Base-by-base conservation (phyloP, 2,888 invertebrate genomes). In the Cosmorhoe ocellata region DNA sequence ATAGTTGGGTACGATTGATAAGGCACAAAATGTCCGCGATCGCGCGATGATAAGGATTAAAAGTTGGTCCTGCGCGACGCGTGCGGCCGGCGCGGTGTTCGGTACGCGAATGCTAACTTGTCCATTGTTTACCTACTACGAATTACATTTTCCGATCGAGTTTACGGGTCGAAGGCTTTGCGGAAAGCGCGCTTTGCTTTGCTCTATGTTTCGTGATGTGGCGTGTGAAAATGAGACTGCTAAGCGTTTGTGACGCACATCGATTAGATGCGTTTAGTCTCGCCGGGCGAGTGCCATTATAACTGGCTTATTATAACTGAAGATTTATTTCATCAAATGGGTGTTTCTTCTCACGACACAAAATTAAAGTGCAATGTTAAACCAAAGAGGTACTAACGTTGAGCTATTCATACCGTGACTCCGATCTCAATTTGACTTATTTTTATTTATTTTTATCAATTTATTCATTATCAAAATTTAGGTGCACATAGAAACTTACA, bases 91-190 rank as follows among this genome's bases (percentile, higher is more conserved):
- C 78, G 73, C 87, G 82, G 74, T 69, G 82, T 71, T 74, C 82
- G 72, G 76, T 81, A 78, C 84, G 76, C 86, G 89, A 88, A 85
- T 89, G 89, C 81, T 69, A 70, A 71, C 74, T 74, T 74, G 69
- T 73, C 76, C 75, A 85, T 88, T 90, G 89, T 89, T 90, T 89
- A 88, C 42, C 46, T 42, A 38, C 88, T 74, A 72, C 82, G 76
- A 78, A 88, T 86, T 84, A 85, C 80, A 79, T 82, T 87, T 86
- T 82, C 76, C 81, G 84, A 85, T 86, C 81, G 83, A 81, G 80
- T 85, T 87, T 79, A 74, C 82, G 73, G 80, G 79, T 78, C 77
- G 83, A 81, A 88, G 86, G 85, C 81, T 86, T 65, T 51, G 69
- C 62, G 70, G 67, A 51, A 46, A 51, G 51, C 41, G 27, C 33